Conservation (phyloP, 2,888 invertebrate species). For the Plagodis dolabraria region DNA sequence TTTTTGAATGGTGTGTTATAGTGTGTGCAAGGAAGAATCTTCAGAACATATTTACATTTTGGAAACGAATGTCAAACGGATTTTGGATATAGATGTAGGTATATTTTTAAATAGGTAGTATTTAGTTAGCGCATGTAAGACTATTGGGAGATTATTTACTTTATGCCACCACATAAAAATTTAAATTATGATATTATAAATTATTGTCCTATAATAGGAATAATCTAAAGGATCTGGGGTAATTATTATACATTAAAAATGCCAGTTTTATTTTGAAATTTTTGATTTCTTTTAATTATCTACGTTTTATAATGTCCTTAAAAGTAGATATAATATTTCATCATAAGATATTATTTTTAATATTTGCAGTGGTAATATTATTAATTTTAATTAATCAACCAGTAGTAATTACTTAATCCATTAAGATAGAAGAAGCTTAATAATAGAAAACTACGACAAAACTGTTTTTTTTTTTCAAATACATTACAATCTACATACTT, state of each 20-base stretch:
- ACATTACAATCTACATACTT: conserved; percentile 85
- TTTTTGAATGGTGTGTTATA: conserved; percentile 1
- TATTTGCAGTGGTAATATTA: conserved; percentile 86
- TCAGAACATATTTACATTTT: conserved; percentile 3
- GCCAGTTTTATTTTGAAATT: conserved; percentile 82
- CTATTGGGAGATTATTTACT: conserved; percentile 51
- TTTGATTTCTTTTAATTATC: conserved; percentile 86
- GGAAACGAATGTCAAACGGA: conserved; percentile 20
- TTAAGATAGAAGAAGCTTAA: conserved; percentile 85
- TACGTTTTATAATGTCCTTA: conserved; percentile 86
- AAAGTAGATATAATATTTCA: conserved; percentile 85
- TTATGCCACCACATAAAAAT: conserved; percentile 68
- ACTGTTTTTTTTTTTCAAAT: conserved; percentile 77
- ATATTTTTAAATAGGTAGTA: conserved; percentile 33
- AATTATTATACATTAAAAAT: conserved; percentile 77
- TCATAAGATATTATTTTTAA: conserved; percentile 86
- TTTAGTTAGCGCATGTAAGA: conserved; percentile 63
- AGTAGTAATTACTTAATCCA: conserved; percentile 83
- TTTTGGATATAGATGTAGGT: conserved; percentile 13
- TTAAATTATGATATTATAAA: conserved; percentile 80
- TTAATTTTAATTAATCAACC: conserved; percentile 81
- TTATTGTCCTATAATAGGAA: conserved; percentile 25
- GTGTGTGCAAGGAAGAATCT: conserved; percentile 8
- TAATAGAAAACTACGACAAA: conserved; percentile 84
- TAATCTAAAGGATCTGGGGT: conserved; percentile 56